Evolutionary conservation across 2,797 vertebrate species (phyloP), one percentile per base, ranked within the genome.

Genomic region (Rhyacichthys aspro): DNA sequence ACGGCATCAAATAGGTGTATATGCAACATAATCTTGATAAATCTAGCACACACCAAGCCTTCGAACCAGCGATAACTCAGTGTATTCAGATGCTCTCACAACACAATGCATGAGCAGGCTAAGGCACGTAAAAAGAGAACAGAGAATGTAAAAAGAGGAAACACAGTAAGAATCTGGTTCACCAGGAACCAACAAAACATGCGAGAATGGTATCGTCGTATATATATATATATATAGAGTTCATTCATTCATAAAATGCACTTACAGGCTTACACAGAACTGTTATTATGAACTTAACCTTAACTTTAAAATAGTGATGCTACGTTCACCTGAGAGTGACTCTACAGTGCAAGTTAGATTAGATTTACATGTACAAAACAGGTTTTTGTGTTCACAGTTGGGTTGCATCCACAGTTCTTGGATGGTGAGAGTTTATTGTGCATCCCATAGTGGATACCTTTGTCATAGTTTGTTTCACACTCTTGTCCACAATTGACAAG

Each of bases 331-430:
- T 74, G 9, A 43, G 39, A 53, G 38, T 52, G 32, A 70, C 67
- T 63, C 38, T 55, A 88, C 82, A 89, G 86, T 88, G 82, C 86
- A 87, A 78, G 75, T 76, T 43, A 64, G 46, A 67, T 37, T 37
- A 63, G 39, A 37, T 55, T 15, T 49, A 54, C n/a, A 63, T 46
- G 17, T 47, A 59, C 45, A 41, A 45, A n/a, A 50, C 11, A 42
- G 23, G 23, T 28, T 28, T 65, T 32, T 42, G 61, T 52, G 28
- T 85, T 87, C 74, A 81, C 74, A 81, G 73, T 80, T 68, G 23
- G 56, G 55, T 37, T 36, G 64, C 49, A 48, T 58, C 52, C 42
- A 47, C 33, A 49, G 15, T 15, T 11, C 12, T 6, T 43, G 18
- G 11, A 28, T 5, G 23, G 23, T 28, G 23, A 28, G 23, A 3